Percentiles rank a stretch among this genome's conserved stretches.
These are phyloP conservation scores for Mirounga angustirostris DNA, from an alignment of 2,113 vertebrate species.

Conservation along the genomic window DNA sequence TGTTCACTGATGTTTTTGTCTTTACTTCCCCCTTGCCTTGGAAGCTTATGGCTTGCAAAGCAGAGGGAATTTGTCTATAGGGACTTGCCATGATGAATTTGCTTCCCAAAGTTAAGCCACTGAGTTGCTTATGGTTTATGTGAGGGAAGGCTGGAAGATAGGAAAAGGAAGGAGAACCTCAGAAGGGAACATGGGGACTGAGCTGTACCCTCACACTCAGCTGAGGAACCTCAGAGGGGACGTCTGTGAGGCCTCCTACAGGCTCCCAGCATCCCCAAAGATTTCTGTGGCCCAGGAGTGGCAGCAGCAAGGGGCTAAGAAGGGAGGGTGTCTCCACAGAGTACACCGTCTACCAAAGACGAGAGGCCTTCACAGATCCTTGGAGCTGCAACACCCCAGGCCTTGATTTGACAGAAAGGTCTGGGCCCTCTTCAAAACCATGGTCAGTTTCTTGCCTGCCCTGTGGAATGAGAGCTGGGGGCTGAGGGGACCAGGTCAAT, in stretches of 20 bases:
- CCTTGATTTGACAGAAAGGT: not conserved
- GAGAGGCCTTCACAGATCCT: not conserved
- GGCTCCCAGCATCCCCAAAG: not conserved
- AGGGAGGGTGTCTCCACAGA: not conserved
- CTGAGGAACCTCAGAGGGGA: not conserved
- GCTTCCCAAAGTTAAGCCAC: conserved; percentile 54
- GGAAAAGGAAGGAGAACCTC: not conserved
- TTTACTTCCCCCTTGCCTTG: conserved; percentile 20
- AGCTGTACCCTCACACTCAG: not conserved
- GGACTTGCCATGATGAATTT: conserved; percentile 35
- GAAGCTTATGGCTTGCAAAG: conserved; percentile 47
- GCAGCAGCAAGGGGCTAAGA: not conserved
- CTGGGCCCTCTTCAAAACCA: not conserved
- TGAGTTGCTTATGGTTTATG: conserved; percentile 21
- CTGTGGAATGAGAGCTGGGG: not conserved
- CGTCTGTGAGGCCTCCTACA: not conserved
- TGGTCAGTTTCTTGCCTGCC: not conserved
- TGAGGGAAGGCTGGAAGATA: not conserved
- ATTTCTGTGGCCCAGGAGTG: not conserved
- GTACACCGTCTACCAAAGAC: not conserved
- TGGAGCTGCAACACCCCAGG: not conserved
- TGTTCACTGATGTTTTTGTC: not conserved
- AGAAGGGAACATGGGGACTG: not conserved
- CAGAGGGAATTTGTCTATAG: conserved; percentile 1
- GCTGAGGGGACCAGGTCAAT: not conserved